Evolutionary conservation across 2,888 invertebrate genomes (phyloP), one percentile per base, ranked within the genome.

Genomic region (Platypus cylindrus): DNA sequence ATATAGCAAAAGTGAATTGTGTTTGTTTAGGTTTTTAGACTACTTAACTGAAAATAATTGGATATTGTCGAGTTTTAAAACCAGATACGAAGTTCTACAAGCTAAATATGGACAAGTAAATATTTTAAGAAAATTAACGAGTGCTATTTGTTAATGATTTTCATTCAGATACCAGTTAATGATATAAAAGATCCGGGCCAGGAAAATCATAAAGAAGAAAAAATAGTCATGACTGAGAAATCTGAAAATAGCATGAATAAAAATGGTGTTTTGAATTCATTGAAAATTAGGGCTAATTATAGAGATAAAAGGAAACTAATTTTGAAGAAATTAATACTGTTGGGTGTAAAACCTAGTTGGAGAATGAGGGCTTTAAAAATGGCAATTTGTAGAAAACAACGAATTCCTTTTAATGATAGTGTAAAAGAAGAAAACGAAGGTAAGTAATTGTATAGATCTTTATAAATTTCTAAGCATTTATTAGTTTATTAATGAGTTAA

Each of bases 1-100:
- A 32, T 72, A 71, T 52, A 62, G 62, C 12, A 66, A 67, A 35
- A 72, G 71, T 48, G 71, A 71, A 48, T 55, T 67, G 27, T 70
- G 70, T 48, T 60, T 73, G 33, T 73, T 67, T 51, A 62, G 66
- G 39, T 57, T 75, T 34, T 55, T 76, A 33, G 56, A 59, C 43
- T 54, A 55, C 46, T 50, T 63, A 42, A 51, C 58, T 29, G 41
- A 68, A 45, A 66, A 68, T 49, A 66, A 64, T 43, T 63, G 67
- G 49, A 61, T 65, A 45, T 52, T 65, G 39, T 62, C 64, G 36
- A 67, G 65, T 50, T 67, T 64, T 47, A 63, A 65, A 48, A 58
- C 57, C 32, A 55, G 62, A 47, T 66, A 65, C 49, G 65, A 66
- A 49, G 59, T 60, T 18, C 48, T 67, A 14, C 63, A 63, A 40